Evolutionary conservation across 2,113 vertebrate species (phyloP), one percentile per base, ranked within the genome.

Genomic region (Notiomystis cincta): DNA sequence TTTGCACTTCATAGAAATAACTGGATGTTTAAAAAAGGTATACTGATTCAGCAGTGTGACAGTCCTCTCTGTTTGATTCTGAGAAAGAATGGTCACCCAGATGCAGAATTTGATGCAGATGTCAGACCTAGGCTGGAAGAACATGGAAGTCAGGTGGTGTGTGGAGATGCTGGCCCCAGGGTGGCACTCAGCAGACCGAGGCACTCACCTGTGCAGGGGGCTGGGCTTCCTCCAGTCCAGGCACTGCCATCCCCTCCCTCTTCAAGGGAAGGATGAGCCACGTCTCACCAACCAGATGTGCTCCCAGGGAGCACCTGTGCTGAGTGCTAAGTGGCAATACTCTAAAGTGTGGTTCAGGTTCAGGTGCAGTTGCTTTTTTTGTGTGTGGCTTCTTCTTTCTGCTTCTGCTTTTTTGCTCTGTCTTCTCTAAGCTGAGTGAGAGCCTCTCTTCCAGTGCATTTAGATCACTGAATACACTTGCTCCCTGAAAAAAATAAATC

Each of bases 121-220:
- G 21, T 57, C 38, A 81, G 53, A 69, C 9, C 10, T 28, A 18
- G 44, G 17, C 23, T 33, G 40, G 28, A 84, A 70, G 21, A 51
- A 42, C 17, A n/a, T 31, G 21, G n/a, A 20, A 13, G 19, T 45
- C 15, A 30, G 8, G 27, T 42, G 13, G 17, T 31, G 18, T 27
- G 24, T 0, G 1, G 8, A n/a, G 24, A 50, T 2, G 6, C 1
- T 42, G 31, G 38, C 42, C 11, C 8, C 51, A 4, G 1, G 4
- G 50, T 28, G 22, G 8, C 14, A 24, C n/a, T 40, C 50, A 28
- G 33, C 48, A 27, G 35, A 6, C 6, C 50, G 40, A 37, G 44
- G 13, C 1, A 13, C 12, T 75, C 16, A 2, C 2, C 18, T 20
- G 31, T 2, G 24, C 35, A 23, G 42, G 23, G 23, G 8, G 7